Evolutionary conservation across 2,888 invertebrate genomes (phyloP), one percentile per base, ranked within the genome.

Genomic region (Agriopis marginaria): DNA sequence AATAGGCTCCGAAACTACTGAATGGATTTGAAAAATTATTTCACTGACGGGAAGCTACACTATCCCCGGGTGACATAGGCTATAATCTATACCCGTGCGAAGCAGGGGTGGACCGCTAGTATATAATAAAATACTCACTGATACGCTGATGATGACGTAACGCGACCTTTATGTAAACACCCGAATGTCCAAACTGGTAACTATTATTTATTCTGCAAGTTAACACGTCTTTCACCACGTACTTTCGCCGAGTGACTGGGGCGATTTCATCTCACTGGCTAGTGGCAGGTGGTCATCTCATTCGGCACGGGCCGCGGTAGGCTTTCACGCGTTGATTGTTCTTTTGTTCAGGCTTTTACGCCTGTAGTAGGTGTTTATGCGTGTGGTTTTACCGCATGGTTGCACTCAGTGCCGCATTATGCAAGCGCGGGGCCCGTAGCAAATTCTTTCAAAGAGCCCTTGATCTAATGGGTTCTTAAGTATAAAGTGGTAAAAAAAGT

Each of bases 171-270:
- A 1, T n/a, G n/a, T 10, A 7, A 51, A 51, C 9, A 6, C 32
- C 10, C 51, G 6, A 10, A 23, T 23, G 23, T 51, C 23, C 17
- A 10, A 50, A 51, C 51, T 51, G 3, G 17, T 32, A 51, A 23
- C 8, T 4, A 1, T 51, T 47, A 23, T 32, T 9, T 12, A 9
- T 1, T 39, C n/a, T 6, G 54, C 12, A 7, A 14, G 53, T 32
- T 32, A 7, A 54, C 9, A 56, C 55, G 55, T 56, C 55, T 56
- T 56, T 56, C 55, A 42, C 55, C 40, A 42, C 5, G 9, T 14
- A 44, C 10, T 17, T 14, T 56, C 55, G 42, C 3, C 4, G 55
- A 42, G 55, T 42, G 42, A 56, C 55, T 56, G 55, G 11, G 55
- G 7, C 7, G 8, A 8, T 32, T 17, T 56, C 55, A 42, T 51